Percentiles rank a stretch among this genome's conserved stretches.
These are phyloP conservation scores for Rhinella marina DNA, from an alignment of 2,797 vertebrate genomes.

Conservation along the genomic window DNA sequence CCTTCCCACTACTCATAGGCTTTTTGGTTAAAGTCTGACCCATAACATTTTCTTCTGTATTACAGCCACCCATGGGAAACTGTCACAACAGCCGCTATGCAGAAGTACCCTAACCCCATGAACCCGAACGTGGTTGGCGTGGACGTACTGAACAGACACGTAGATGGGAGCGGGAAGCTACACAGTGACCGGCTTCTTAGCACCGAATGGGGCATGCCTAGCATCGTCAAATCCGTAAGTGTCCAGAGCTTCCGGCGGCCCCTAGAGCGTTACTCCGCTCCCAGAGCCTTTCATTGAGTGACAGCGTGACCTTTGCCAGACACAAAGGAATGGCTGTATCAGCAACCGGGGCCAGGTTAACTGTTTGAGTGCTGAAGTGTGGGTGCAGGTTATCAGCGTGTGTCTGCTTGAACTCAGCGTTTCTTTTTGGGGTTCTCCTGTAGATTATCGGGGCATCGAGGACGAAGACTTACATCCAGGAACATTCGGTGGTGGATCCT, in stretches of 20 bases:
- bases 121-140: slow-evolving; percentile 94
- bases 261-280: neutral
- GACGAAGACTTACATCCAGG: slow-evolving; percentile 90
- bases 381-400: neutral
- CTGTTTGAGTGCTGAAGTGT: neutral
- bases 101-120: slow-evolving; percentile 99
- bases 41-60: neutral
- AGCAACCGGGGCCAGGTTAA: neutral
- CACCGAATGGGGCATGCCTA: slow-evolving; percentile 96
- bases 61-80: slow-evolving; percentile 96
- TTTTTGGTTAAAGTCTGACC: neutral
- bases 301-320: neutral
- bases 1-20: too few relatives aligned
- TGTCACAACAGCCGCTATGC: slow-evolving; percentile 95
- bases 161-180: slow-evolving; percentile 86
- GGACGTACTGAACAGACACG: slow-evolving; percentile 86
- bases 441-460: slow-evolving; percentile 90
- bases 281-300: neutral
- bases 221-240: slow-evolving; percentile 90
- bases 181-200: slow-evolving; percentile 93
- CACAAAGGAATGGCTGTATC: neutral
- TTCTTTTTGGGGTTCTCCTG: slow-evolving; percentile 52
- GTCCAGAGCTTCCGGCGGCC: slow-evolving; percentile 61
- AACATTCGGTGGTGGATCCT: slow-evolving; percentile 94
- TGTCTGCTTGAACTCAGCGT: neutral